Base-by-base conservation (phyloP, 2,113 vertebrate genomes). In the Cynocephalus volans region DNA sequence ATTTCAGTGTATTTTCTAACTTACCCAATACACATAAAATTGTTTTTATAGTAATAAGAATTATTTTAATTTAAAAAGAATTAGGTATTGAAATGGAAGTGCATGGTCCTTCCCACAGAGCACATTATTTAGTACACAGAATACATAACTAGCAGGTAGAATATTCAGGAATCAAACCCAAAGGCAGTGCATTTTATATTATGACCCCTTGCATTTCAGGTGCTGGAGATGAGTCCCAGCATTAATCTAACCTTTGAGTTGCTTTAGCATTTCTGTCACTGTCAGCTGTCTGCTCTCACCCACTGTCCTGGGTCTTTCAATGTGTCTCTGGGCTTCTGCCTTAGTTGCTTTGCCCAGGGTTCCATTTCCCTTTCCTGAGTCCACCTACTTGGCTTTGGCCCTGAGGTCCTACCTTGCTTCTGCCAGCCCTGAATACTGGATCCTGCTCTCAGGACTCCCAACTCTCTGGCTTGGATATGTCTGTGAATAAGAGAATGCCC, bases 51-150 rank as follows among this genome's bases (percentile, higher is more conserved):
- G 15, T 50, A 90, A 73, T 48, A 92, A 52, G 67, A 54, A 21
- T 88, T 77, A 73, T 69, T 87, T 54, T 76, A 65, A 82, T 60
- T 72, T 56, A 79, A 93, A 41, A 94, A 67, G 31, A 76, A 72
- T 64, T 87, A 77, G 48, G 50, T 56, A n/a, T 36, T 52, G 1
- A 95, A 83, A 82, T n/a, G 15, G n/a, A 92, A 93, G 17, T 77
- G 11, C 8, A 19, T 54, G 70, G 3, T 31, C 12, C 18, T 56
- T 93, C 28, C 45, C 54, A 50, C 52, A 82, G 67, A 91, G 50
- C 2, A 8, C 31, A 56, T 60, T 81, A 85, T 48, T 91, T 14
- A 75, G 26, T 86, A 62, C 33, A 4, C 24, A 23, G 2, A 83
- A 70, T 33, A 56, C 8, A 79, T 50, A 83, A 73, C n/a, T 83